These are phyloP conservation scores for Drosophila quinaria DNA, from an alignment of 2,888 invertebrate species.

Conservation along the genomic window DNA sequence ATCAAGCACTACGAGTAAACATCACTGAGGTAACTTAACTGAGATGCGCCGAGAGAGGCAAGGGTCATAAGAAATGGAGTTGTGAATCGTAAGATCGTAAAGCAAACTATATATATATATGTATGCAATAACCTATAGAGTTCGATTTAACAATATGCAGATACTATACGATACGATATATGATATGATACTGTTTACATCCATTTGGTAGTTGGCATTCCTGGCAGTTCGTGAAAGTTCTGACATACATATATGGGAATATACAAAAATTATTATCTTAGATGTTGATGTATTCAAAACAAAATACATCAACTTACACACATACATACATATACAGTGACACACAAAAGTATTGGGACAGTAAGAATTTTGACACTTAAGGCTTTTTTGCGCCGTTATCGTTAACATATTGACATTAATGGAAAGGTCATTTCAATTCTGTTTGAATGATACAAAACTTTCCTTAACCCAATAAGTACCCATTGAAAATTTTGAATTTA, in stretches of 20 bases:
- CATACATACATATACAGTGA: too few relatives aligned
- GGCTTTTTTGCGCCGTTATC: too few relatives aligned
- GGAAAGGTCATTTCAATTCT: too few relatives aligned
- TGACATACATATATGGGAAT: constrained; percentile 8
- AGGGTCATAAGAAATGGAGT: constrained; percentile 23
- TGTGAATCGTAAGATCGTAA: constrained; percentile 44
- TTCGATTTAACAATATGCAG: constrained; percentile 34
- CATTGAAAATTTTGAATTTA: too few relatives aligned
- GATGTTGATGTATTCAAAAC: constrained; percentile 35
- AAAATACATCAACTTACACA: constrained; percentile 35
- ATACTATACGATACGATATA: constrained; percentile 26
- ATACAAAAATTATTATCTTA: constrained; percentile 25
- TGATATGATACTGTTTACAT: constrained; percentile 8
- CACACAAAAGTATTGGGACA: too few relatives aligned
- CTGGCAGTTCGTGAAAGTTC: constrained; percentile 3
- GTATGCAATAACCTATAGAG: constrained; percentile 30
- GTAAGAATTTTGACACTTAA: too few relatives aligned
- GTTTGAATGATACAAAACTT: too few relatives aligned
- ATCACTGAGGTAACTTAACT: constrained; percentile 6
- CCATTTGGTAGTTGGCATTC: constrained; percentile 4
- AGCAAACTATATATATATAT: constrained; percentile 16
- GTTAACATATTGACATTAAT: too few relatives aligned
- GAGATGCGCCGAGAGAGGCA: constrained; percentile 36
- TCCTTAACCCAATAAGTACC: too few relatives aligned
- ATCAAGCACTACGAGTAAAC: neutral